Conservation (phyloP, 2,113 vertebrate genomes). For the Emydocephalus ijimae region DNA sequence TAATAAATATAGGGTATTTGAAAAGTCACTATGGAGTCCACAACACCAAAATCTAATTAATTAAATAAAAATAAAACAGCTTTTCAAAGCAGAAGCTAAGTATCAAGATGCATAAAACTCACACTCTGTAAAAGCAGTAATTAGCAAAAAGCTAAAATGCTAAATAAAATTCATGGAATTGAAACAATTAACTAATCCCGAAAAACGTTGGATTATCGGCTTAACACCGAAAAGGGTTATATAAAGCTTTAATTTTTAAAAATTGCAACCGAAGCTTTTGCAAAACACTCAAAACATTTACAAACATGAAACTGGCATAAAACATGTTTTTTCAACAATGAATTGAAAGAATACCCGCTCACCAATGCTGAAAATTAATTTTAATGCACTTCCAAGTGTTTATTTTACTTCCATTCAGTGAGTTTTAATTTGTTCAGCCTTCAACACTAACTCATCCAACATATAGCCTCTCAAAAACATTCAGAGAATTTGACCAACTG, state of each 20-base stretch:
- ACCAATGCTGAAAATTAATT: not conserved
- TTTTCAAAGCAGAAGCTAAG: slow-evolving; percentile 14
- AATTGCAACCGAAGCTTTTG: not conserved
- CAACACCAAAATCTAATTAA: not conserved
- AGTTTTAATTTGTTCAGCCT: slow-evolving; percentile 25
- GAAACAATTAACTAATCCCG: slow-evolving; percentile 20
- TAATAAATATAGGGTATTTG: not conserved
- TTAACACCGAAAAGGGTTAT: not conserved
- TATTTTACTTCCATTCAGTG: slow-evolving; percentile 8
- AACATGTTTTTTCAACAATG: not conserved
- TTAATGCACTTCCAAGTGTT: slow-evolving; percentile 7
- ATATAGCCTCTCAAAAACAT: not conserved
- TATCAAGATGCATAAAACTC: not conserved
- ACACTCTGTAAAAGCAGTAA: not conserved
- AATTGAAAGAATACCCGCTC: not conserved
- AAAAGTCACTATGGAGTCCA: not conserved
- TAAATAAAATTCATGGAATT: not conserved
- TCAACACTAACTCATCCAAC: not conserved
- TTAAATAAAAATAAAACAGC: not conserved
- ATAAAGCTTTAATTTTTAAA: not conserved
- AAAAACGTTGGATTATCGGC: slow-evolving; percentile 10
- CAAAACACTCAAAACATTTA: slow-evolving; percentile 5
- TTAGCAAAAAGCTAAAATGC: slow-evolving; percentile 6
- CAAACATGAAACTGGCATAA: slow-evolving; percentile 1
- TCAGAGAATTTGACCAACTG: slow-evolving; percentile 1